phyloP scores from a whole-genome alignment of 2,888 invertebrate genomes.

The Rhogogaster chlorosoma region DNA sequence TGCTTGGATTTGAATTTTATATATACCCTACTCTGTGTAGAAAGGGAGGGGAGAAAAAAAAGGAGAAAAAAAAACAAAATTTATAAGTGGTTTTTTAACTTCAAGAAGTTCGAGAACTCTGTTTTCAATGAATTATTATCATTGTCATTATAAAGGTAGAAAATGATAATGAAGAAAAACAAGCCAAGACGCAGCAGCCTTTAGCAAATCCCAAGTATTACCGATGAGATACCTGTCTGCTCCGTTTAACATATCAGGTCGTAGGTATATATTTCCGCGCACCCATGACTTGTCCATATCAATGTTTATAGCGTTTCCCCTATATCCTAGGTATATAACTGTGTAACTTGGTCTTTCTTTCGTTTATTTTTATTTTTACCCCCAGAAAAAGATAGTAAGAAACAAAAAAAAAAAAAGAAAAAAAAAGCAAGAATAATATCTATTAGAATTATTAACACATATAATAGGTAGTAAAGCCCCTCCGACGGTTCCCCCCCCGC shows the following conservation, averaged over 20 bases:
- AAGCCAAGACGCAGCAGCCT: constrained; percentile 71
- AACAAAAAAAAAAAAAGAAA: not conserved
- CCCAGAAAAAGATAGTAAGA: not conserved
- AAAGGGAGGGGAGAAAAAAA: too few species aligned
- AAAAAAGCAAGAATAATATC: not conserved
- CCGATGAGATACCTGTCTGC: constrained; percentile 70
- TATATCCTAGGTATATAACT: constrained; percentile 53
- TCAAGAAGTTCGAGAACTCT: not conserved
- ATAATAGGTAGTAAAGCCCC: not conserved
- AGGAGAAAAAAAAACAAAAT: too few species aligned
- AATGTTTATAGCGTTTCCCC: constrained; percentile 70
- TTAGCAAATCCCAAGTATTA: constrained; percentile 75
- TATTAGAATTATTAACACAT: not conserved
- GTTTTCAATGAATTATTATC: not conserved
- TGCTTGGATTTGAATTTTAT: not conserved
- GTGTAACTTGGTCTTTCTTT: constrained; percentile 60
- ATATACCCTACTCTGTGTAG: not conserved
- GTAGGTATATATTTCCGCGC: constrained; percentile 72
- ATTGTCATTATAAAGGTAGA: not conserved
- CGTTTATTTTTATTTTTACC: not conserved
- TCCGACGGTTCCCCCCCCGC: not conserved
- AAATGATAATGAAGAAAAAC: constrained; percentile 54
- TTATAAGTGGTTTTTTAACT: too few species aligned
- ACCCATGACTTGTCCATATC: constrained; percentile 73
- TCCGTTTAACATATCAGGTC: constrained; percentile 75